These are phyloP conservation scores for Sycobia sp. DNA, from an alignment of 1,140 invertebrate species.

Conservation along the genomic window DNA sequence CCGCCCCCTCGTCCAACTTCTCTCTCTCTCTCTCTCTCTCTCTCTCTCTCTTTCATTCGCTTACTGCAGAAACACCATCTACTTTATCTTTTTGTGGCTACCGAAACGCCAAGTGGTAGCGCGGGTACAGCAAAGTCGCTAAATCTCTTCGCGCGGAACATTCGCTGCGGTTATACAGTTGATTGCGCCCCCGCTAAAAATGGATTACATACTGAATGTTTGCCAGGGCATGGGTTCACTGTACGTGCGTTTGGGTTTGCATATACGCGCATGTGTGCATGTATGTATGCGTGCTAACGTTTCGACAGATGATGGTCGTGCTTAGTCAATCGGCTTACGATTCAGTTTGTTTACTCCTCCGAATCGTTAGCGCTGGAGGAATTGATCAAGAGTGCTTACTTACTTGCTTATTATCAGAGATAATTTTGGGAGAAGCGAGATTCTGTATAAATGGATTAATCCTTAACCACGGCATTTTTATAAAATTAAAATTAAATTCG, in stretches of 20 bases:
- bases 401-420: neutral
- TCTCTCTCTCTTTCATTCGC: no score
- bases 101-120: neutral
- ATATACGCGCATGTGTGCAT: no score
- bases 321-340: conserved; percentile 2
- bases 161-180: neutral
- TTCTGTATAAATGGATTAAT: conserved; percentile 8
- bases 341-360: conserved; percentile 7
- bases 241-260: no score
- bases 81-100: neutral
- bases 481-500: no score
- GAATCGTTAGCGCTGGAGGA: neutral
- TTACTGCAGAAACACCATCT: neutral
- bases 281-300: no score
- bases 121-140: conserved; percentile 5
- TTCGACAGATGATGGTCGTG: no score
- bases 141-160: neutral
- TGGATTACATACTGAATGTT: conserved; percentile 17
- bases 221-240: neutral
- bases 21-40: no score
- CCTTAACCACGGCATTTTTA: no score
- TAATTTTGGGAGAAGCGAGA: neutral
- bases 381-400: neutral
- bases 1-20: neutral
- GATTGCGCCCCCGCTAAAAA: conserved; percentile 11